A percentile compares a stretch with the other conserved stretches of the same genome.
These are phyloP conservation scores for Sipha maydis DNA, from an alignment of 2,888 invertebrate species.

Conservation along the genomic window DNA sequence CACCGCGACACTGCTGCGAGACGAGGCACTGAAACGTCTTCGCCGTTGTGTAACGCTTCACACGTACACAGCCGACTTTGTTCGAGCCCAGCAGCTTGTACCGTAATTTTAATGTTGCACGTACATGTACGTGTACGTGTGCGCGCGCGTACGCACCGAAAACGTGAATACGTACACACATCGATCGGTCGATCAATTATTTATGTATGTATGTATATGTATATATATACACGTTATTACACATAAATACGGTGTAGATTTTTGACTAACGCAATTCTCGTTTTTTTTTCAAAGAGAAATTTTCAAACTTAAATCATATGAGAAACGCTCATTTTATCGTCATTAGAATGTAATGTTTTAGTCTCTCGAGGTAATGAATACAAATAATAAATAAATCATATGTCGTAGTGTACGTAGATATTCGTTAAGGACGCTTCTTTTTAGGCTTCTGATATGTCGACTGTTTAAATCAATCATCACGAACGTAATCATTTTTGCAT, in stretches of 20 bases:
- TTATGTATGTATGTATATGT: neutral
- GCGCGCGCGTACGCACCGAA: too few species aligned
- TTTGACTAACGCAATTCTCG: constrained; percentile 31
- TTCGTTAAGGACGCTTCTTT: constrained; percentile 53
- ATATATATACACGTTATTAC: neutral
- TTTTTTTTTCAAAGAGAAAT: constrained; percentile 17
- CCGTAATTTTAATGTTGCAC: too few species aligned
- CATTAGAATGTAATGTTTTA: constrained; percentile 52
- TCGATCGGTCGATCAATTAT: too few species aligned
- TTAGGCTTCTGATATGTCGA: constrained; percentile 47
- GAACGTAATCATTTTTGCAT: neutral
- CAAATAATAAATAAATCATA: constrained; percentile 30
- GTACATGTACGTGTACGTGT: too few species aligned
- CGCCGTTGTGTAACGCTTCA: too few species aligned
- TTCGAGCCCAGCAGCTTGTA: too few species aligned
- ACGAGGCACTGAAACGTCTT: too few species aligned
- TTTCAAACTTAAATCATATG: constrained; percentile 43
- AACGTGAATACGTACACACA: neutral
- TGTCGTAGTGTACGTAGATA: constrained; percentile 37
- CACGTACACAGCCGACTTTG: too few species aligned
- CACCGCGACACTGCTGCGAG: too few species aligned
- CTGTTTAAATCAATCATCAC: constrained; percentile 8
- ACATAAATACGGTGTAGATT: constrained; percentile 1
- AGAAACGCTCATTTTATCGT: constrained; percentile 61
- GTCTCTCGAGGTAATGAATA: constrained; percentile 8